phyloP scores from a whole-genome alignment of 2,888 invertebrate species.

The Cyaniris semiargus region DNA sequence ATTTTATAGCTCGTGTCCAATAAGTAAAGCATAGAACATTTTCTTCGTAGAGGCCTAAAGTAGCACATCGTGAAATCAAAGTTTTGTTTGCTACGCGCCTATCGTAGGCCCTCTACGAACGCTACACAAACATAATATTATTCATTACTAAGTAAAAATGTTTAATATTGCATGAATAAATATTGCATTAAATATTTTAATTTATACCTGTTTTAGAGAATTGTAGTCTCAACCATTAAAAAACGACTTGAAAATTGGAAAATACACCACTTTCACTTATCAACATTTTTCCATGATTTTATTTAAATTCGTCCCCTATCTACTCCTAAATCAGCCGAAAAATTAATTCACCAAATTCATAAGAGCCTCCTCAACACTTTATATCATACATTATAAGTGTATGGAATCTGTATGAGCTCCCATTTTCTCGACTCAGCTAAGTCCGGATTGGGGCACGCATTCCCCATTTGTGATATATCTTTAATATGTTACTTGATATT shows the following conservation, averaged over 20 bases:
- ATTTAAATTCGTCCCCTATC: not conserved
- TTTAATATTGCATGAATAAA: no score
- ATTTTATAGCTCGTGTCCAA: not conserved
- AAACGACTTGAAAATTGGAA: no score
- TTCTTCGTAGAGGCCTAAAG: no score
- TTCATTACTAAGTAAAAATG: not conserved
- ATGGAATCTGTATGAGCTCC: conserved; percentile 55
- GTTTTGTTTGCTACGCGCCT: not conserved
- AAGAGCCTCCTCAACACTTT: conserved; percentile 43
- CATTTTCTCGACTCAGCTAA: conserved; percentile 66
- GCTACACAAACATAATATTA: not conserved
- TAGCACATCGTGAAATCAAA: not conserved
- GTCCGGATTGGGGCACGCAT: conserved; percentile 68
- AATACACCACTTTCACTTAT: not conserved
- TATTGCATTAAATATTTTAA: no score
- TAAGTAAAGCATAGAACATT: not conserved
- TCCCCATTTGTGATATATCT: conserved; percentile 52
- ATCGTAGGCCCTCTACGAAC: not conserved
- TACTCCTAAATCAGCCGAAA: conserved; percentile 24
- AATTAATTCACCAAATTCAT: conserved; percentile 39
- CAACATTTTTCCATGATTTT: not conserved
- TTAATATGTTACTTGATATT: conserved; percentile 37
- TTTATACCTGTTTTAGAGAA: not conserved
- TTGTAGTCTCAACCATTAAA: no score
- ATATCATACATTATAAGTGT: conserved; percentile 44